Conservation (phyloP, 2,888 invertebrate genomes). For the Tholera decimalis region DNA sequence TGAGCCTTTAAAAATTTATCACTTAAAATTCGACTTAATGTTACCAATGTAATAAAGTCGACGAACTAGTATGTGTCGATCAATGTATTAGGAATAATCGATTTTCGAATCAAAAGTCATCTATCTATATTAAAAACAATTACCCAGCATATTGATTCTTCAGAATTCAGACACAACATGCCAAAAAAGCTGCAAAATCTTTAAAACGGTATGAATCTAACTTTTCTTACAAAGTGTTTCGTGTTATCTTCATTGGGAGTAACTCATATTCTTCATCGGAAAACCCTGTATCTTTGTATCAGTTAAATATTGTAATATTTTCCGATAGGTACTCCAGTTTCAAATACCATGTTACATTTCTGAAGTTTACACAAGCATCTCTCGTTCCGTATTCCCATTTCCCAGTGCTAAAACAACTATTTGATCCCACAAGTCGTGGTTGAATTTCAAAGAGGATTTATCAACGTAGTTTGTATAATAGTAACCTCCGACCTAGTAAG, state of each 20-base stretch:
- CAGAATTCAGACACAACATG: background rate
- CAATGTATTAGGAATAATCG: no score
- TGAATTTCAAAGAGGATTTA: slow-evolving; percentile 38
- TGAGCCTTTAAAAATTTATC: no score
- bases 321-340: slow-evolving; percentile 34
- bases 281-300: background rate
- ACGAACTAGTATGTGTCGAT: no score
- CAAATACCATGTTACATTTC: slow-evolving; percentile 30
- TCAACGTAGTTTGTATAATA: slow-evolving; percentile 18
- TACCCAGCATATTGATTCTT: no score
- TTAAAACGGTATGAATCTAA: background rate
- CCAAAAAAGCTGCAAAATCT: no score
- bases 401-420: slow-evolving; percentile 38
- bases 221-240: background rate
- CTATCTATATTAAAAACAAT: no score
- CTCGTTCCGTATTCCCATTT: slow-evolving; percentile 22
- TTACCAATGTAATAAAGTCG: no score
- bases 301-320: slow-evolving; percentile 9
- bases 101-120: no score
- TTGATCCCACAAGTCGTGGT: slow-evolving; percentile 31
- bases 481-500: slow-evolving; percentile 30
- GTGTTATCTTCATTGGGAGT: background rate
- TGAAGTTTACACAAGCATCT: slow-evolving; percentile 17
- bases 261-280: background rate
- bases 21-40: no score